phyloP scores from a whole-genome alignment of 2,113 vertebrate genomes.

The Cinclus cinclus region DNA sequence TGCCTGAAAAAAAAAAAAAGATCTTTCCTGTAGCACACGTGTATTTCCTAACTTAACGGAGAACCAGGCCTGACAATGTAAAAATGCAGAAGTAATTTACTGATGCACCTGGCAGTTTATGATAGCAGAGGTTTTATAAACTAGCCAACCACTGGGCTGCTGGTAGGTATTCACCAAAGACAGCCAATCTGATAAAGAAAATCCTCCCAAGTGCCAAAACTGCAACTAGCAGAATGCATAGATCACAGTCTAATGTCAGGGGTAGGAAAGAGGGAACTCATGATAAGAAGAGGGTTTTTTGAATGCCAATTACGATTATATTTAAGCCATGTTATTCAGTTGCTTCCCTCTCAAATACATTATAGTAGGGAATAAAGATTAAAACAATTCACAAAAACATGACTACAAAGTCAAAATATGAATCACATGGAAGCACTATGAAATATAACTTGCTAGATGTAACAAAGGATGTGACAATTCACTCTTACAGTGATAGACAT shows the following conservation, averaged over 20 bases:
- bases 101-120: background rate
- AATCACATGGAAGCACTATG: background rate
- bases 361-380: background rate
- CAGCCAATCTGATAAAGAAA: background rate
- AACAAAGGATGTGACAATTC: background rate
- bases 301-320: background rate
- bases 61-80: background rate
- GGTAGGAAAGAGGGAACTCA: background rate
- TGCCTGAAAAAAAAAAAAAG: background rate
- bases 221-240: background rate
- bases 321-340: background rate
- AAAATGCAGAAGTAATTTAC: background rate
- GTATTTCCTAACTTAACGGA: background rate
- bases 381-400: background rate
- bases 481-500: background rate
- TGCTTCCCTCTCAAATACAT: background rate
- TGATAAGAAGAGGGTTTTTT: background rate
- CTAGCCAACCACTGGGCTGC: background rate
- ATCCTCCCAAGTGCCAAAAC: background rate
- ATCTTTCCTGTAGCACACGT: rapidly evolving
- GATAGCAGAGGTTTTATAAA: background rate
- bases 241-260: background rate
- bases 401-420: background rate
- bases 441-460: background rate
- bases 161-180: background rate